These are phyloP conservation scores for Polyploca ridens DNA, from an alignment of 2,888 invertebrate genomes.

Conservation along the genomic window DNA sequence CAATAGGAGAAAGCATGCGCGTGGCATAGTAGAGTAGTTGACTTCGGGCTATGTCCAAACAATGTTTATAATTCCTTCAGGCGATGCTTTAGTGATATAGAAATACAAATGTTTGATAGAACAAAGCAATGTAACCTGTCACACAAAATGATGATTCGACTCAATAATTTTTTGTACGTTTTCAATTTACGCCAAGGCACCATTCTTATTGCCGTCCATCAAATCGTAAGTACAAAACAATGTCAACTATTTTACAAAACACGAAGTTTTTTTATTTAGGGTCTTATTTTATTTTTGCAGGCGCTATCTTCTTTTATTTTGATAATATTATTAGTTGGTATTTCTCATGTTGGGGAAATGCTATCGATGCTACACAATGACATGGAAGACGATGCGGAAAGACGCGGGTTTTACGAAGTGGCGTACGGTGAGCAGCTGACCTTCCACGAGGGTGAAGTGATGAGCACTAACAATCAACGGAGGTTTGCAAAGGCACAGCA, in stretches of 20 bases:
- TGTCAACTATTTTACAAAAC: not conserved
- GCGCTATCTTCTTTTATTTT: slow-evolving; percentile 78
- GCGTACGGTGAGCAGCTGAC: slow-evolving; percentile 62
- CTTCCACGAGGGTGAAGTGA: slow-evolving; percentile 69
- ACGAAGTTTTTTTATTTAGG: not conserved
- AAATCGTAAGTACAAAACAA: slow-evolving; percentile 73
- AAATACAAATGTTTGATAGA: slow-evolving; percentile 74
- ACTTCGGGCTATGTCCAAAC: slow-evolving; percentile 52
- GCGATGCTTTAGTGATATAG: slow-evolving; percentile 53
- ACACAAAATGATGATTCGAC: slow-evolving; percentile 75
- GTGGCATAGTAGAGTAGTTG: slow-evolving; percentile 28
- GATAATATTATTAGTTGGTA: slow-evolving; percentile 75
- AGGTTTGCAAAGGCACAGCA: slow-evolving; percentile 79
- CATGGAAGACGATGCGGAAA: slow-evolving; percentile 80
- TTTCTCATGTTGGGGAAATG: slow-evolving; percentile 79
- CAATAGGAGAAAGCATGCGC: slow-evolving; percentile 75
- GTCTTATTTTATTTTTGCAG: slow-evolving; percentile 45
- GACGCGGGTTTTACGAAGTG: slow-evolving; percentile 70
- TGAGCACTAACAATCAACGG: slow-evolving; percentile 78
- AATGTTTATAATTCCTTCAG: slow-evolving; percentile 58
- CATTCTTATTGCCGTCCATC: slow-evolving; percentile 82
- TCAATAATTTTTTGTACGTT: slow-evolving; percentile 78
- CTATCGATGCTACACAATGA: slow-evolving; percentile 77
- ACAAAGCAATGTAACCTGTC: slow-evolving; percentile 72
- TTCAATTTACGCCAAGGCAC: slow-evolving; percentile 82